Evolutionary conservation across 2,888 invertebrate genomes (phyloP).

Genomic region (Cephus runcator): DNA sequence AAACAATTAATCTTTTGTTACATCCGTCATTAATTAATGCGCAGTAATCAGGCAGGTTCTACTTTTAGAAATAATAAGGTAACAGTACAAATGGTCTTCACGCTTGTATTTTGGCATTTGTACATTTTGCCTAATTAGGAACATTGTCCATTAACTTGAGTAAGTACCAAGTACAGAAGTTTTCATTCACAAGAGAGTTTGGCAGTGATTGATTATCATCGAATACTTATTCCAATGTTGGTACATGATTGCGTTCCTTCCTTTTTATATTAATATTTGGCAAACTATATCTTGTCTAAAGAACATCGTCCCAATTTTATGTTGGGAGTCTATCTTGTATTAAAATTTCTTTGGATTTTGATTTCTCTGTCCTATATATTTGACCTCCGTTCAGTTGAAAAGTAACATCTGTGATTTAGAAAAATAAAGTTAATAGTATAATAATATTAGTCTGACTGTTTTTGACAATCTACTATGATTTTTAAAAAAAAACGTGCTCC

Average conservation of each 20-base stretch:
- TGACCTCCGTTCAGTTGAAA: not conserved
- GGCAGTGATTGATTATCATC: not conserved
- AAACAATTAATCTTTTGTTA: not conserved
- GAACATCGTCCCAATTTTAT: not conserved
- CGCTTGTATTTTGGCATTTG: not conserved
- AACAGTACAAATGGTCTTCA: not conserved
- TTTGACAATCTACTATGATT: not conserved
- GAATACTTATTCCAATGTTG: not conserved
- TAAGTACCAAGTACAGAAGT: not conserved
- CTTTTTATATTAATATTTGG: not conserved
- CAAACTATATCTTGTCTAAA: not conserved
- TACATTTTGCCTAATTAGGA: not conserved
- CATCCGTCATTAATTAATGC: not conserved
- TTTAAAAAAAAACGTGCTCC: not conserved
- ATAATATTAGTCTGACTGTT: not conserved
- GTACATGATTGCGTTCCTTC: not conserved
- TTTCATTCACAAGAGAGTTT: not conserved
- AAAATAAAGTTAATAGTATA: not conserved
- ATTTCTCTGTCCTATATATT: not conserved
- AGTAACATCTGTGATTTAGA: not conserved
- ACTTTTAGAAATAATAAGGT: not conserved
- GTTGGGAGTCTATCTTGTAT: not conserved
- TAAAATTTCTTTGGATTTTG: conserved; percentile 21
- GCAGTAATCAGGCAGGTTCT: not conserved
- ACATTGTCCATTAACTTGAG: not conserved